phyloP scores from a whole-genome alignment of 2,113 vertebrate species.

The Eleginops maclovinus region DNA sequence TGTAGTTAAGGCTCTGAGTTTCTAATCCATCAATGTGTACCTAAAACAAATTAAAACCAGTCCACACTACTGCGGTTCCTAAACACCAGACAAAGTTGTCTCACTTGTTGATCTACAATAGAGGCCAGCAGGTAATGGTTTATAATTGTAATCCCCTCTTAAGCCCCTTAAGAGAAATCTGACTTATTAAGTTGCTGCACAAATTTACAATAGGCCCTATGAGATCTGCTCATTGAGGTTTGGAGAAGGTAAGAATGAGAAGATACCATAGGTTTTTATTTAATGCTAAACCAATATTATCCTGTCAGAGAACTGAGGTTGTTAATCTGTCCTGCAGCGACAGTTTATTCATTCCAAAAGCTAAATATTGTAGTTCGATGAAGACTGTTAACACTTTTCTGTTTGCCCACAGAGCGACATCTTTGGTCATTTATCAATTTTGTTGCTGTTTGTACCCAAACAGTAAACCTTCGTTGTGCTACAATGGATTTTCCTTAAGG shows the following conservation, averaged over 20 bases:
- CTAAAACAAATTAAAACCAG: background rate
- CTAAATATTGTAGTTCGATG: background rate
- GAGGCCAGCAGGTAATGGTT: background rate
- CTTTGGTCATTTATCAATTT: background rate
- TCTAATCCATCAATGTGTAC: conserved; percentile 12
- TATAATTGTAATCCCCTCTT: conserved; percentile 6
- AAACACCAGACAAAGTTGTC: background rate
- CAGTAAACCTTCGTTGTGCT: background rate
- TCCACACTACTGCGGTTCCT: background rate
- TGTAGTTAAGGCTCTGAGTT: background rate
- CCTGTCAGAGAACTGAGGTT: background rate
- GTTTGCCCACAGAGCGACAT: background rate
- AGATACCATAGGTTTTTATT: background rate
- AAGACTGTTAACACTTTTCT: background rate
- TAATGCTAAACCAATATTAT: background rate
- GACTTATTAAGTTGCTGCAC: background rate
- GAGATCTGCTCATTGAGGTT: background rate
- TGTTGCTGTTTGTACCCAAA: background rate
- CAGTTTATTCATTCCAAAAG: background rate
- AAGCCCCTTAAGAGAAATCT: background rate
- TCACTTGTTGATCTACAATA: too few species aligned
- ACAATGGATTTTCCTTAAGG: background rate
- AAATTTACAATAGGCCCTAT: background rate
- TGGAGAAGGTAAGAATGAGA: background rate
- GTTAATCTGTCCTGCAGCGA: background rate